phyloP scores from a whole-genome alignment of 2,797 vertebrate species.

The Carduelis carduelis region DNA sequence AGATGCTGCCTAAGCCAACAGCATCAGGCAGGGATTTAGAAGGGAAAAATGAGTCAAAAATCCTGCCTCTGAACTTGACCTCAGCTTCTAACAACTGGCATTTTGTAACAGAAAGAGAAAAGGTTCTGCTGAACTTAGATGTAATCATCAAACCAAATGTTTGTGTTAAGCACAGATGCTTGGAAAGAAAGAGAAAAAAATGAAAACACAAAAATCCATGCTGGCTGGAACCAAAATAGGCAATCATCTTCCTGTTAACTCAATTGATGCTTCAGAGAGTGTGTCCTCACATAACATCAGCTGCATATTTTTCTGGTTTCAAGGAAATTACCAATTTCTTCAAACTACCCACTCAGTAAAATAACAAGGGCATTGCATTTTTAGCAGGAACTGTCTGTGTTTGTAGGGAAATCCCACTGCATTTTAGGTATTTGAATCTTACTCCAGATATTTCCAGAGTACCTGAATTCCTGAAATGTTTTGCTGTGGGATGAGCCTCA shows the following conservation, averaged over 20 bases:
- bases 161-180: conserved; percentile 21
- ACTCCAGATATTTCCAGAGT: background rate
- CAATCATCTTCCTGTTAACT: background rate
- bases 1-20: background rate
- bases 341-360: background rate
- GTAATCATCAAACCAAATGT: conserved; percentile 9
- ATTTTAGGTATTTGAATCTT: background rate
- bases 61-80: background rate
- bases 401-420: background rate
- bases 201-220: background rate
- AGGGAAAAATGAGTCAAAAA: background rate
- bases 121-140: background rate
- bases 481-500: background rate
- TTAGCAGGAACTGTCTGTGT: background rate
- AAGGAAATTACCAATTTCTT: background rate
- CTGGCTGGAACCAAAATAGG: background rate
- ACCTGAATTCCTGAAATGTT: background rate
- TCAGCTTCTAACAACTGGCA: background rate
- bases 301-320: background rate
- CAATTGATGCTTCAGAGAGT: background rate
- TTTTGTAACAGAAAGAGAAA: background rate
- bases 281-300: background rate
- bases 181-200: conserved; percentile 1
- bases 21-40: background rate
- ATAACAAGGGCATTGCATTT: background rate